A percentile compares a stretch with the other conserved stretches of the same genome.
Conservation (phyloP, 2,888 invertebrate species). For the Lissocephala sabroskyi region DNA sequence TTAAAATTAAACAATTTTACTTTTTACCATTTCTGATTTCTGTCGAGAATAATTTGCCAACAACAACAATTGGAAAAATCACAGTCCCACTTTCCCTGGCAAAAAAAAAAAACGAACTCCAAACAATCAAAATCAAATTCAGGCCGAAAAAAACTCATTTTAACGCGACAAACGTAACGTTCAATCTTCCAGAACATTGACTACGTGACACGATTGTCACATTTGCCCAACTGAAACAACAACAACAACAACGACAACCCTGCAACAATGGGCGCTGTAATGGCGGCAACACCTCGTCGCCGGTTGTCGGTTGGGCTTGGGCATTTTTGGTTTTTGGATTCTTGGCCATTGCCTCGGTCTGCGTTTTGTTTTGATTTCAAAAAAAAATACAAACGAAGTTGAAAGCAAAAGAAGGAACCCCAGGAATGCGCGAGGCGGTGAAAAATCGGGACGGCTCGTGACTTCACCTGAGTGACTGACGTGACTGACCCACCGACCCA, state of each 20-base stretch:
- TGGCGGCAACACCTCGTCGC: background rate
- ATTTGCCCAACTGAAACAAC: slow-evolving; percentile 33
- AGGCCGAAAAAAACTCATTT: slow-evolving; percentile 63
- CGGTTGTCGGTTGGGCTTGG: slow-evolving; percentile 5
- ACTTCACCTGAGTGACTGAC: slow-evolving; percentile 17
- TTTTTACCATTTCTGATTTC: slow-evolving; percentile 31
- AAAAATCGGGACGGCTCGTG: slow-evolving; percentile 45
- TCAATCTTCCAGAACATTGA: slow-evolving; percentile 70
- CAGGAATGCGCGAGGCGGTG: slow-evolving; percentile 9
- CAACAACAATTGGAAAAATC: slow-evolving; percentile 21
- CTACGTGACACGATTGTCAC: slow-evolving; percentile 68
- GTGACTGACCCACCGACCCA: slow-evolving; percentile 49
- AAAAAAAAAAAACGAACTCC: slow-evolving; percentile 22
- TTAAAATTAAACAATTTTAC: slow-evolving; percentile 53
- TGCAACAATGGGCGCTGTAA: slow-evolving; percentile 5
- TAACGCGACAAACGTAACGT: slow-evolving; percentile 69
- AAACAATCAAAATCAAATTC: slow-evolving; percentile 67
- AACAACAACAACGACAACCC: slow-evolving; percentile 13
- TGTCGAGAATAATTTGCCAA: slow-evolving; percentile 42
- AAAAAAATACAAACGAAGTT: slow-evolving; percentile 55
- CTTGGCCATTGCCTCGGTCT: too few relatives aligned
- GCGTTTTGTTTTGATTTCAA: slow-evolving; percentile 17
- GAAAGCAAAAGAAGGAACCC: slow-evolving; percentile 7
- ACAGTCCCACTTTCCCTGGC: slow-evolving; percentile 11
- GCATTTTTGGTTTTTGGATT: slow-evolving; percentile 24